Evolutionary conservation across 2,113 vertebrate genomes (phyloP).

Genomic region (Rhabdornis inornatus): DNA sequence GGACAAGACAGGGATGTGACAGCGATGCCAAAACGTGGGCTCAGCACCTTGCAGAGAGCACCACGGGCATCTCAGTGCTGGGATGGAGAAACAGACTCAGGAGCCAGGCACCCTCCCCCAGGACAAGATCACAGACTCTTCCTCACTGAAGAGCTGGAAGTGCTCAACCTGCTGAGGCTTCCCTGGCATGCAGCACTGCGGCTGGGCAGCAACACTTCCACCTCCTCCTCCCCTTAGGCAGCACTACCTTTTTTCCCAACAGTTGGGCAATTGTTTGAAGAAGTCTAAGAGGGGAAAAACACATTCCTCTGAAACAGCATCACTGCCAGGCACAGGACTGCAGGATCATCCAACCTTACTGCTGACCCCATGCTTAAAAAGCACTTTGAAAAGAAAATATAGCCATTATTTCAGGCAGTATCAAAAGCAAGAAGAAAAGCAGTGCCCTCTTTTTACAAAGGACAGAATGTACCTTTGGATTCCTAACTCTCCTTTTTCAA

Average conservation of each 20-base stretch:
- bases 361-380: neutral
- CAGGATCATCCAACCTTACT: neutral
- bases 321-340: neutral
- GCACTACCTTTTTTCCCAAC: neutral
- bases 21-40: rapidly evolving
- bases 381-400: neutral
- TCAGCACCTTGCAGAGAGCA: neutral
- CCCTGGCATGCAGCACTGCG: rapidly evolving
- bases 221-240: neutral
- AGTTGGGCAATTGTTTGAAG: neutral
- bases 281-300: neutral
- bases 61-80: rapidly evolving
- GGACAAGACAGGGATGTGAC: rapidly evolving
- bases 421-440: neutral
- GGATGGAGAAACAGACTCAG: neutral
- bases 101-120: neutral
- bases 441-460: neutral
- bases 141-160: neutral
- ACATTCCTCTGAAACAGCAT: conserved; percentile 4
- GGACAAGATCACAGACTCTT: rapidly evolving
- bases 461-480: neutral
- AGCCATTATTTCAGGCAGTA: neutral
- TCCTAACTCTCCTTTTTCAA: neutral
- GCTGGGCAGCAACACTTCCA: neutral
- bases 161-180: neutral